These are phyloP conservation scores for Cathartes aura DNA, from an alignment of 2,113 vertebrate genomes.

Conservation along the genomic window DNA sequence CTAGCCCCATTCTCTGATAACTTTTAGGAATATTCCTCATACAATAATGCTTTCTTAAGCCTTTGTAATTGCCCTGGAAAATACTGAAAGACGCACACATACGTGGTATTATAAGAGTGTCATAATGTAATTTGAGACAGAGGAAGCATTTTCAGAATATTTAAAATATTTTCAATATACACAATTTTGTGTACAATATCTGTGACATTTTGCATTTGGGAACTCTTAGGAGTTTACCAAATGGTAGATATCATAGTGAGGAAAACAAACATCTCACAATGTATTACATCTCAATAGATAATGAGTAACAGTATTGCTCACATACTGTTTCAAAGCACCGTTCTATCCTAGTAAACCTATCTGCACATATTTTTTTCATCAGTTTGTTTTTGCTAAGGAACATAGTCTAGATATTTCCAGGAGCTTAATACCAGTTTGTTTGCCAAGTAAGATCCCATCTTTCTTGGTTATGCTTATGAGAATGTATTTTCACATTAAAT, in stretches of 20 bases:
- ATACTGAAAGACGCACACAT: neutral
- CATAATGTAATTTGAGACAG: neutral
- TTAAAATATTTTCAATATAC: no score
- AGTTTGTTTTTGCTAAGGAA: neutral
- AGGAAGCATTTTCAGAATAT: neutral
- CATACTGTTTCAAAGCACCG: neutral
- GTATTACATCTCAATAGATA: neutral
- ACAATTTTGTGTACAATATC: neutral
- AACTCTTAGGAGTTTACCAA: neutral
- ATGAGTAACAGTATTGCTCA: neutral
- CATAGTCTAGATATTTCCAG: neutral
- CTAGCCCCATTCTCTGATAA: neutral
- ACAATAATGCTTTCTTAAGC: neutral
- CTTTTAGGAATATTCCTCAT: neutral
- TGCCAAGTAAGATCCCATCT: neutral
- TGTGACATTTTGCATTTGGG: neutral
- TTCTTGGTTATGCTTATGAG: neutral
- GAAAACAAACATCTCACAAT: neutral
- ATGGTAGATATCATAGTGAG: neutral
- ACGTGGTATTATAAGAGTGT: neutral
- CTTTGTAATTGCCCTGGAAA: neutral
- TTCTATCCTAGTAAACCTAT: neutral
- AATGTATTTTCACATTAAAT: neutral
- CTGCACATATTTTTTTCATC: neutral
- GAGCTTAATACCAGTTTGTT: neutral